Conservation (phyloP, 2,888 invertebrate genomes). For the Ceramica pisi region DNA sequence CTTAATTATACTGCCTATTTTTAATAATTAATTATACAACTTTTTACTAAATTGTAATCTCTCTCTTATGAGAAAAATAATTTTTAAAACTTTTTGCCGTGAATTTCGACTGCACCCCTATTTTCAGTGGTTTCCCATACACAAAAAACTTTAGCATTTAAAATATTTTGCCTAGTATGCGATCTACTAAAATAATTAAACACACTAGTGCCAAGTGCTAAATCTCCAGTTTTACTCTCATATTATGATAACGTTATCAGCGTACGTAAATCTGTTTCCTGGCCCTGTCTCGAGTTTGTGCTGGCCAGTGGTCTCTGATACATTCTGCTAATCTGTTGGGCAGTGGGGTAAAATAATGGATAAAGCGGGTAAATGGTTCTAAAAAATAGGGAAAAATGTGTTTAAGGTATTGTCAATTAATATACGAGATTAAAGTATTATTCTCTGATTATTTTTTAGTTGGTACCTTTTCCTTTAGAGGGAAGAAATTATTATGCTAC, state of each 20-base stretch:
- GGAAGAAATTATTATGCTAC: too few relatives aligned
- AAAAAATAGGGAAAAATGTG: too few relatives aligned
- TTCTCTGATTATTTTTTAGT: too few relatives aligned
- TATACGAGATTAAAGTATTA: too few relatives aligned
- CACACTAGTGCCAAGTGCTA: background rate
- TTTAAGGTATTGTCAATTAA: too few relatives aligned
- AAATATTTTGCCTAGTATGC: background rate
- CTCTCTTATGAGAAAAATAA: too few relatives aligned
- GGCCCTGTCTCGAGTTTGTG: slow-evolving; percentile 38
- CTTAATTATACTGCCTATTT: too few relatives aligned
- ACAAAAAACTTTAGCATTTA: background rate
- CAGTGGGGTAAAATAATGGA: background rate
- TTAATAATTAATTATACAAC: too few relatives aligned
- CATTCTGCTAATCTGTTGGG: slow-evolving; percentile 49
- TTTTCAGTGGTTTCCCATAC: background rate
- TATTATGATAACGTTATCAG: slow-evolving; percentile 49
- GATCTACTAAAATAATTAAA: slow-evolving; percentile 5
- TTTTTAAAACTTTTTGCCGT: too few relatives aligned
- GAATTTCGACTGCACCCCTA: too few relatives aligned
- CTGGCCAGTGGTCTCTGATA: slow-evolving; percentile 34
- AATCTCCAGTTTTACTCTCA: slow-evolving; percentile 25
- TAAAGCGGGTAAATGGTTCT: slow-evolving; percentile 18
- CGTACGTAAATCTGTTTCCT: slow-evolving; percentile 42
- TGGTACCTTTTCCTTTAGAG: too few relatives aligned
- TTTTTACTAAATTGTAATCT: too few relatives aligned